Evolutionary conservation across 2,797 vertebrate genomes (phyloP), one percentile per base, ranked within the genome.

Genomic region (Melopsittacus undulatus): DNA sequence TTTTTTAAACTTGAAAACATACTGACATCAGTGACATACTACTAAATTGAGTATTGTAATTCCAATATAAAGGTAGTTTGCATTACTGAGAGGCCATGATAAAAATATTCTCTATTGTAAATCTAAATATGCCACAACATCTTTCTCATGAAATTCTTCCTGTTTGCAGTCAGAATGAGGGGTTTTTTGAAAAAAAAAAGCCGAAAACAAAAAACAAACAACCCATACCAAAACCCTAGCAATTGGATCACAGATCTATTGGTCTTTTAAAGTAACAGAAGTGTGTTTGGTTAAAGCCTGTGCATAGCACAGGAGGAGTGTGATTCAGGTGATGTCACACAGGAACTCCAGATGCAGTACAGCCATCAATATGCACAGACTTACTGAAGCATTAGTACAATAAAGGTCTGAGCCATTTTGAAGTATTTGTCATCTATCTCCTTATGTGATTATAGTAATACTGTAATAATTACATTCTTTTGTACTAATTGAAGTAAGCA

Each of bases 391-490:
- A 69, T 83, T 77, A 74, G 27, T 7, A 56, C 20, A 86, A 80
- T 84, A 76, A 92, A 95, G 52, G 62, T 83, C 82, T 78, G 40
- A 93, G 78, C 15, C 38, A 73, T 80, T 94, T 43, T 85, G 36
- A 83, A 72, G 46, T 78, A 63, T 88, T 89, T 74, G 75, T 87
- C 32, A 81, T 57, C 5, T 79, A 66, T 70, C 27, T 93, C 46
- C 62, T 81, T 84, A 27, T 32, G 22, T 67, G 46, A 84, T 63
- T 91, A 34, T 30, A 70, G 42, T 70, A 85, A 49, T 14, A 63
- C 21, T 54, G 42, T 72, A 77, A 77, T 90, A 75, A 72, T 89
- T 85, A 48, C 46, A 36, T 92, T 85, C 79, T 59, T 87, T 42
- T 66, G 38, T 75, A 54, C 23, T 93, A 87, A 94, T 68, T 94